These are phyloP conservation scores for Sitta carolinensis DNA, from an alignment of 2,797 vertebrate genomes.

Conservation along the genomic window DNA sequence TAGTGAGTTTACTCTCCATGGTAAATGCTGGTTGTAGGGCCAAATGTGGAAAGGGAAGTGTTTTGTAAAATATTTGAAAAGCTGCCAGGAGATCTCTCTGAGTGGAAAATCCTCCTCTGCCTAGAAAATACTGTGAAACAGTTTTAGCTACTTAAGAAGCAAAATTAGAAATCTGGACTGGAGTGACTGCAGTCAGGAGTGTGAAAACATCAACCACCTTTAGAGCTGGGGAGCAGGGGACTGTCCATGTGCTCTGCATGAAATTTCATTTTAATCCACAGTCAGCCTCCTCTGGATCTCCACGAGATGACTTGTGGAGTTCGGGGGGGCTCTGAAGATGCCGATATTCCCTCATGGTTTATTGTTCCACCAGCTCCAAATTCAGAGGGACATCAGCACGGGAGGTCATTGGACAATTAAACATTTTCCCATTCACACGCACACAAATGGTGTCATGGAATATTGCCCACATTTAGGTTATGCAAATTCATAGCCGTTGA, in stretches of 20 bases:
- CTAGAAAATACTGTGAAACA: neutral
- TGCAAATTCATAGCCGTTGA: neutral
- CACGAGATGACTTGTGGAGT: too few relatives aligned
- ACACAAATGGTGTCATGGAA: neutral
- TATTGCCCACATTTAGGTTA: neutral
- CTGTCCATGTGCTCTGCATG: neutral
- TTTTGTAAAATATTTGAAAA: neutral
- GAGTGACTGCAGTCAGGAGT: neutral
- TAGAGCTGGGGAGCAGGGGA: neutral
- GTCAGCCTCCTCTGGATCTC: neutral
- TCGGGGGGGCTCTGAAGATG: neutral
- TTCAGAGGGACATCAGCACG: neutral
- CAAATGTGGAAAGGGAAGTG: neutral
- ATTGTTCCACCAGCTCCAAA: neutral
- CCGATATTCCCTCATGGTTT: neutral
- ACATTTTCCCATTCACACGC: neutral
- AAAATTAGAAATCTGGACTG: neutral
- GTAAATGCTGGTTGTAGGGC: neutral
- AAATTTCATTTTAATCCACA: neutral
- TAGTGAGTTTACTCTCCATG: neutral
- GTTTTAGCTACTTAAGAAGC: neutral
- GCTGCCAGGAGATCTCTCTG: neutral
- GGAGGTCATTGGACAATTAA: neutral
- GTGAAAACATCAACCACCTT: neutral
- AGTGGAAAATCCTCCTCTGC: neutral